Base-by-base conservation (phyloP, 2,888 invertebrate species). In the Metellina segmentata region DNA sequence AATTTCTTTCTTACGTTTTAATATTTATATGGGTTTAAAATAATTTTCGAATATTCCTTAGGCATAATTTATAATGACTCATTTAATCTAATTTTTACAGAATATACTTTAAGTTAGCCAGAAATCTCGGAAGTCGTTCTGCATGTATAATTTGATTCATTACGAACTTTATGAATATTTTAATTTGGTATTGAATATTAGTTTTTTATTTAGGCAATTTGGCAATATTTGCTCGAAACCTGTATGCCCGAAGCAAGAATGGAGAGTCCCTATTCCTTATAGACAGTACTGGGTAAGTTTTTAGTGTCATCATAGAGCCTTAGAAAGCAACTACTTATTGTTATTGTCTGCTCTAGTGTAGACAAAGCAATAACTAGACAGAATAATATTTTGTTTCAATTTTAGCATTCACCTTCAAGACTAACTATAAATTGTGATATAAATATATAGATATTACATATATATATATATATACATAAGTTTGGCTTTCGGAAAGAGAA, bases 241-340 rank as follows among this genome's bases (percentile, higher is more conserved):
- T 95, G 82, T 95, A 95, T 94, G 95, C 95, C 1, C 93, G 95
- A 77, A 95, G 95, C 61, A 95, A 95, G 90, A 95, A 95, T 93
- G 95, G 95, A 19, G 95, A 95, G 92, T 94, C 95, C 0, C 94
- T 95, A 81, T 95, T 95, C 69, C 94, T 95, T 9, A 94, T 95
- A 90, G 95, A 95, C 93, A 95, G 95, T 90, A 94, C 94, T 82
- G 95, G 95, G 95, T 95, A 93, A 93, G 93, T 82, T 20, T 34
- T 34, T 34, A 34, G 34, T 34, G 34, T 34, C 34, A 34, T 34
- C 34, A 2, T 13, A 81, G 19, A 16, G 34, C 6, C 49, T 72
- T 72, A 72, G 4, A 4, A 19, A 9, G 20, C 4, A 34, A 34
- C 34, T 34, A n/a, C n/a, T n/a, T n/a, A n/a, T n/a, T n/a, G n/a